Conservation (phyloP, 2,888 invertebrate genomes). For the Drosophila neotestacea region DNA sequence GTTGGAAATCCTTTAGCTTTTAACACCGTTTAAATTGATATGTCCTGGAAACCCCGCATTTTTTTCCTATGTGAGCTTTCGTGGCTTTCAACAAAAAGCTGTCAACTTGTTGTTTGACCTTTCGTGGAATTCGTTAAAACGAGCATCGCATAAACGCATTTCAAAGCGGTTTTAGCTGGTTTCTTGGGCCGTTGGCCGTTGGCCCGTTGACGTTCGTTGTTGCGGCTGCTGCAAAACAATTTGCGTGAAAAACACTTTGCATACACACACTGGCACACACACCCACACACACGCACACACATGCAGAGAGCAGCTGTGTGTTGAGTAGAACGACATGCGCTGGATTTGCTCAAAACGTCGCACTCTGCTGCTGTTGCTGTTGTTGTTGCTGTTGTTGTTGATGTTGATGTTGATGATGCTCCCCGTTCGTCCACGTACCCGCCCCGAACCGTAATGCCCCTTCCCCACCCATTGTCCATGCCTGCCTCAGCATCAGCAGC, state of each 20-base stretch:
- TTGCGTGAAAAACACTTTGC: slow-evolving; percentile 65
- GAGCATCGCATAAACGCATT: slow-evolving; percentile 34
- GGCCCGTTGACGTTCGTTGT: slow-evolving; percentile 34
- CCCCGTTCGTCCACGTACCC: too few species aligned
- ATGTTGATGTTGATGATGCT: background rate
- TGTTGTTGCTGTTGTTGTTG: background rate
- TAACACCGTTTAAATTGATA: too few species aligned
- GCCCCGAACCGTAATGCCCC: slow-evolving; percentile 1
- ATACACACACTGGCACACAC: slow-evolving; percentile 23
- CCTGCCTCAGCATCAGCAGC: slow-evolving; percentile 12
- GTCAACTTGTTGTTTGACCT: background rate
- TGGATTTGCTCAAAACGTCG: slow-evolving; percentile 47
- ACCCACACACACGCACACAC: slow-evolving; percentile 11
- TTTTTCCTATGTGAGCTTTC: too few species aligned
- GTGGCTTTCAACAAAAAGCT: background rate
- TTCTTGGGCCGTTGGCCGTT: slow-evolving; percentile 43
- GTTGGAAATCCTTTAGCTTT: background rate
- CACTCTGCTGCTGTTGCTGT: slow-evolving; percentile 7
- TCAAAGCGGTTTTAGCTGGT: slow-evolving; percentile 37
- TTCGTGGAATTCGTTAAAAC: background rate
- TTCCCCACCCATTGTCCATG: background rate
- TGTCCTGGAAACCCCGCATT: too few species aligned
- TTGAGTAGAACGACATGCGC: slow-evolving; percentile 39
- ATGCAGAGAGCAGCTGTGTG: slow-evolving; percentile 17
- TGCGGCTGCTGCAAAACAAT: slow-evolving; percentile 56